Base-by-base conservation (phyloP, 2,113 vertebrate species). In the Podarcis muralis region DNA sequence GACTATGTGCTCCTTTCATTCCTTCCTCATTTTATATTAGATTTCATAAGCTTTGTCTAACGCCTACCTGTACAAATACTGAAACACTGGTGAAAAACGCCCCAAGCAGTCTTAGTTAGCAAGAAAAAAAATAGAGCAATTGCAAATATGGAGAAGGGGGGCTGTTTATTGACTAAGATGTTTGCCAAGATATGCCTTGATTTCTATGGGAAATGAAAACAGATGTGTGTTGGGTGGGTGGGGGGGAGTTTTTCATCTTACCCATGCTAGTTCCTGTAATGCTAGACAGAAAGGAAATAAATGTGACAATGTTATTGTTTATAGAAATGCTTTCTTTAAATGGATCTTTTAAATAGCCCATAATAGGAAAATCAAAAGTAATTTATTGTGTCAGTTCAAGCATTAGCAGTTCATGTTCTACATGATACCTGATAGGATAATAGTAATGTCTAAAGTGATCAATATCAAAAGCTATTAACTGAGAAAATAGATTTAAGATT, bases 271-370 rank as follows among this genome's bases (percentile, higher is more conserved):
- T 91, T 94, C 87, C 85, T 74, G 81, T 27, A 86, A 35, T 93
- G 66, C 72, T 7, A 84, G 84, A 65, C 86, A 88, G 68, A 79
- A 89, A 93, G 88, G 65, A 89, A 94, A 89, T 91, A 91, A 92
- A 93, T 93, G 84, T 27, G 89, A 93, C 83, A 88, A 91, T 59
- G 85, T 88, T 92, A 92, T 88, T 92, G 84, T 84, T 93, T 94
- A 84, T 76, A 59, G 92, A 93, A 97, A 95, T 95, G 91, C 89
- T 94, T 86, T 88, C 94, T 92, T 92, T 93, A 93, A 96, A 94
- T 59, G 87, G 35, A 83, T 91, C 86, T 86, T 91, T 85, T 48
- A 92, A 92, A 32, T 85, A 87, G 65, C 30, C 20, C 90, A 89
- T 81, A 93, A 66, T 86, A 89, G 72, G 68, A 87, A 48, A 86